Base-by-base conservation (phyloP, 2,113 vertebrate genomes). In the Nasalis larvatus region DNA sequence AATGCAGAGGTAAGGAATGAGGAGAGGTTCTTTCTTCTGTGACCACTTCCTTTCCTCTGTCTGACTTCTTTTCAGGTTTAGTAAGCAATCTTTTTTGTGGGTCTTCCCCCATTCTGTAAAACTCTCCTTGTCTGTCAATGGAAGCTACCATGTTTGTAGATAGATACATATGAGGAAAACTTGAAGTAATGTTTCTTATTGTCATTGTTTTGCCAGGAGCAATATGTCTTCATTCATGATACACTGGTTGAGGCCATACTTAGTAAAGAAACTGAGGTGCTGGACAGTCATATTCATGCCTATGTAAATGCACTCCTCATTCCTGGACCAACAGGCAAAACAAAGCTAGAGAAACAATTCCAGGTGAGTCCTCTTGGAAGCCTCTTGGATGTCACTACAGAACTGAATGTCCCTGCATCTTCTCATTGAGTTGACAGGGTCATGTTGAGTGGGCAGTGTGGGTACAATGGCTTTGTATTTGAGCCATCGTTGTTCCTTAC, bases 171-270 rank as follows among this genome's bases (percentile, higher is more conserved):
- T n/a, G 88, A 52, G 4, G 14, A 89, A 78, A 77, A 1, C 17
- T 66, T 78, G 71, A 52, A 93, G 8, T 73, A 60, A 87, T 80
- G 63, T 40, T 68, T n/a, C 40, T 47, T 37, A 1, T 96, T 97
- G 69, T 2, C 71, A n/a, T 85, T 96, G n/a, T 95, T 98, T 98
- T 93, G 25, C 52, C 98, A 99, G 99, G 99, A 99, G 52, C 99
- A 99, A 74, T 99, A 99, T 40, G 98, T 99, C 93, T 99, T 99
- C 93, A 99, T 99, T 98, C 99, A 99, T 0, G 99, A 99, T 73
- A 99, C 99, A 1, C 23, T 99, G 97, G 99, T 99, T 0, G 99
- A 99, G 93, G 99, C 99, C 0, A 99, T 99, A 96, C 98, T 99
- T 89, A 99, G 99, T 83, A 99, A 99, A 85, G 99, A 99, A 97